These are phyloP conservation scores for Boloria euphrosyne DNA, from an alignment of 2,888 invertebrate species.

Conservation along the genomic window DNA sequence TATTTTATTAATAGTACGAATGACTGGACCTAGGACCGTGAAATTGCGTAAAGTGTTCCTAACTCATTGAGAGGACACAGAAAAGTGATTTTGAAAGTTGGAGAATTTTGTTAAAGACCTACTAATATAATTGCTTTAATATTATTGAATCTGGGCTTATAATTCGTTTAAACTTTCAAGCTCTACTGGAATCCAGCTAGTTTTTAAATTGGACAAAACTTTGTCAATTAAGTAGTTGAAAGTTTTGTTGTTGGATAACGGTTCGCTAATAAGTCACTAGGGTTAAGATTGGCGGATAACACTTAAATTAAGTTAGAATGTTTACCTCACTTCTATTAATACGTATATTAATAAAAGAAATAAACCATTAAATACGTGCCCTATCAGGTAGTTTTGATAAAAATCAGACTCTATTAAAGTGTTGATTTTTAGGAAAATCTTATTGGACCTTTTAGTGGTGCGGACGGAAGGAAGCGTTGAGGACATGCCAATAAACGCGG, in stretches of 20 bases:
- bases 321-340: conserved; percentile 3
- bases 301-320: conserved; percentile 39
- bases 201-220: conserved; percentile 66
- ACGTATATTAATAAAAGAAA: conserved; percentile 1
- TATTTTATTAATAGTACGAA: too few relatives aligned
- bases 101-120: not conserved
- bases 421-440: conserved; percentile 54
- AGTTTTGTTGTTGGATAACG: conserved; percentile 47
- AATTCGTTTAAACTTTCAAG: conserved; percentile 48
- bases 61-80: too few relatives aligned
- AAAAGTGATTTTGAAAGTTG: too few relatives aligned
- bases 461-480: conserved; percentile 70
- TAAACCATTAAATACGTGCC: not conserved
- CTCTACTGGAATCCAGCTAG: conserved; percentile 54
- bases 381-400: not conserved
- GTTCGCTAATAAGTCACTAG: conserved; percentile 35
- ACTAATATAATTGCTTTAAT: not conserved
- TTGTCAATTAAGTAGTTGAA: conserved; percentile 63
- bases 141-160: conserved; percentile 13
- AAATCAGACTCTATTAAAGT: conserved; percentile 3
- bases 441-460: conserved; percentile 44
- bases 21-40: too few relatives aligned
- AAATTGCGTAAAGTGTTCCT: too few relatives aligned
- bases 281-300: conserved; percentile 36
- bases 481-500: conserved; percentile 76